Conservation (phyloP, 2,113 vertebrate genomes). For the Hyaena hyaena region DNA sequence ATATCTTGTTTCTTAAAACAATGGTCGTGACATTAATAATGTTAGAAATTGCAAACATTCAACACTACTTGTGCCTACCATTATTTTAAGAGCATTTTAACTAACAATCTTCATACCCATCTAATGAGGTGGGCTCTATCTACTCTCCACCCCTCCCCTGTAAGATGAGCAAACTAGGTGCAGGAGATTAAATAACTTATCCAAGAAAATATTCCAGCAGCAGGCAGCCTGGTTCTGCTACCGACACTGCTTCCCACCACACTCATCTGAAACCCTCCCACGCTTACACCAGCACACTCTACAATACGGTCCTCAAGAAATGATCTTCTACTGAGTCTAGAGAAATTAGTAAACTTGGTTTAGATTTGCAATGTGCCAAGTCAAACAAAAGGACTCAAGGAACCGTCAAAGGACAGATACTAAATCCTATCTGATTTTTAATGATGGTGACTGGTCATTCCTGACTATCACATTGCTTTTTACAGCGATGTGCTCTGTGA, state of each 20-base stretch:
- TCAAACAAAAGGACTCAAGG: neutral
- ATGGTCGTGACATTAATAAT: neutral
- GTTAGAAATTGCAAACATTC: neutral
- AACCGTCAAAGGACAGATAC: neutral
- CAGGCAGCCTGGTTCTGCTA: neutral
- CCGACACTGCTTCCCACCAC: neutral
- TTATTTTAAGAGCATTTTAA: neutral
- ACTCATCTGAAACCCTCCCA: neutral
- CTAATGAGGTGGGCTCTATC: neutral
- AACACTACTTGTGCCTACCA: neutral
- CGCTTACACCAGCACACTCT: neutral
- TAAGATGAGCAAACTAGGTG: neutral
- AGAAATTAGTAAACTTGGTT: neutral
- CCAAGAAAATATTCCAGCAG: neutral
- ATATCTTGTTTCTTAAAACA: neutral
- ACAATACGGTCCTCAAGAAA: neutral
- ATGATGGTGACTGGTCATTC: neutral
- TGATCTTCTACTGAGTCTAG: neutral
- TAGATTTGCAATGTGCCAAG: neutral
- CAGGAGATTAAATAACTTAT: neutral
- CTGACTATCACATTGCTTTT: neutral
- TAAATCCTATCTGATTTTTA: neutral
- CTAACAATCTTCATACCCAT: neutral
- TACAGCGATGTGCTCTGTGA: neutral
- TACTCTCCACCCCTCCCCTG: neutral